phyloP scores from a whole-genome alignment of 2,797 vertebrate genomes.

The Podarcis lilfordi region DNA sequence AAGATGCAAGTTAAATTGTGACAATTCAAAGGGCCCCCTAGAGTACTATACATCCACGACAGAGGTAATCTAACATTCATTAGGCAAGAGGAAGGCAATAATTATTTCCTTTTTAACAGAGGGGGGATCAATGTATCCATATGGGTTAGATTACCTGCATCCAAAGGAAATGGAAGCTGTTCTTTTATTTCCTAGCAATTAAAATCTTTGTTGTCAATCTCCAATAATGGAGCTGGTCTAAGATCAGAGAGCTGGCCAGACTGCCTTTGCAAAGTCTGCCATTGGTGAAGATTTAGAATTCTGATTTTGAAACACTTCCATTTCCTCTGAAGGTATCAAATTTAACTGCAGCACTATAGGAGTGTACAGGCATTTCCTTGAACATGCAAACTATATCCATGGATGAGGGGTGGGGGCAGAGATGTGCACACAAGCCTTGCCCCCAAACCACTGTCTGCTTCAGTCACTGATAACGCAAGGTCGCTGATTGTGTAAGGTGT shows the following conservation, averaged over 20 bases:
- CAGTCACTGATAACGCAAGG: no score
- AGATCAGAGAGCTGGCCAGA: not conserved
- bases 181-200: not conserved
- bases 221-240: not conserved
- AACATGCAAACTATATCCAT: not conserved
- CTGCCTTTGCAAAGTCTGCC: not conserved
- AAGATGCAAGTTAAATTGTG: conserved; percentile 36
- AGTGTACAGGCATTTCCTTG: not conserved
- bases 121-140: not conserved
- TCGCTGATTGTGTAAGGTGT: no score
- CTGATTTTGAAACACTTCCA: not conserved
- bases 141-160: conserved; percentile 3
- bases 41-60: not conserved
- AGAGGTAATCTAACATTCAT: conserved; percentile 36
- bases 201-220: conserved; percentile 13
- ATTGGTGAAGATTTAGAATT: not conserved
- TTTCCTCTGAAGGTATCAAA: conserved; percentile 30
- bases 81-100: conserved; percentile 11
- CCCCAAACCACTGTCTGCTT: no score
- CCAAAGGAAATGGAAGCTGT: conserved; percentile 18
- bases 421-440: no score
- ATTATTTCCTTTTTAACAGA: fast-evolving
- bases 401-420: not conserved
- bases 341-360: not conserved
- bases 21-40: conserved; percentile 22